Evolutionary conservation across 2,113 vertebrate genomes (phyloP).

Genomic region (Triplophysa siluroides): DNA sequence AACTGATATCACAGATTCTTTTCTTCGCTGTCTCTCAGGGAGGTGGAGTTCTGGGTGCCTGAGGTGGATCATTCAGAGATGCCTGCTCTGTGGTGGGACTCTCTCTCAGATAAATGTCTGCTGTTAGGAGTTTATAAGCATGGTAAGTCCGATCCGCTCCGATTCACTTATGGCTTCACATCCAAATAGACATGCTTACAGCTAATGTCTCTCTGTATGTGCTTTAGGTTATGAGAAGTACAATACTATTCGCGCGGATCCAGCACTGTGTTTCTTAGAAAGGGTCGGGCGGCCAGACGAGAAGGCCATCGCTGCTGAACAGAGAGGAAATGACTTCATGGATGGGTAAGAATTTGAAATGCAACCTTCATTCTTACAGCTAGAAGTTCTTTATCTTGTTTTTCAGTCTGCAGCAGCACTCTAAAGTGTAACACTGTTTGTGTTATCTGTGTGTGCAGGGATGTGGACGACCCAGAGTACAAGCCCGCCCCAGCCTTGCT

Average conservation of each 20-base stretch:
- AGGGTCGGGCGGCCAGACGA: slow-evolving; percentile 95
- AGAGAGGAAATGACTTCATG: slow-evolving; percentile 95
- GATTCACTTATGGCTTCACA: not conserved
- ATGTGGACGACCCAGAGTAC: slow-evolving; percentile 98
- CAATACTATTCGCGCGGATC: slow-evolving; percentile 94
- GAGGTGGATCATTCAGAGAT: slow-evolving; percentile 94
- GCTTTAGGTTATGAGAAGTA: slow-evolving; percentile 95
- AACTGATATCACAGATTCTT: not conserved
- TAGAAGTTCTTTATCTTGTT: not conserved
- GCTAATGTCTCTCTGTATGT: slow-evolving; percentile 46
- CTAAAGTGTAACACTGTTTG: not conserved
- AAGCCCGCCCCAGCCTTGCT: slow-evolving; percentile 94
- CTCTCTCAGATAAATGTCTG: slow-evolving; percentile 91
- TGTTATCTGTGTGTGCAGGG: slow-evolving; percentile 75
- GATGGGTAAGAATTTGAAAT: slow-evolving; percentile 89
- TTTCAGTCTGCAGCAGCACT: not conserved
- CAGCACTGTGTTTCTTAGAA: slow-evolving; percentile 91
- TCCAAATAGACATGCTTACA: not conserved
- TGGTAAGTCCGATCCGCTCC: slow-evolving; percentile 74
- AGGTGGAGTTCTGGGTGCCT: slow-evolving; percentile 94
- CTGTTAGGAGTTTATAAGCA: slow-evolving; percentile 96
- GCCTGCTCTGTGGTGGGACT: slow-evolving; percentile 95
- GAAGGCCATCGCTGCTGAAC: slow-evolving; percentile 96
- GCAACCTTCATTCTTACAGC: slow-evolving; percentile 1
- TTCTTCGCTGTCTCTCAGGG: slow-evolving; percentile 71